These are phyloP conservation scores for Helobdella robusta DNA, from an alignment of 2,888 invertebrate species.

Conservation along the genomic window DNA sequence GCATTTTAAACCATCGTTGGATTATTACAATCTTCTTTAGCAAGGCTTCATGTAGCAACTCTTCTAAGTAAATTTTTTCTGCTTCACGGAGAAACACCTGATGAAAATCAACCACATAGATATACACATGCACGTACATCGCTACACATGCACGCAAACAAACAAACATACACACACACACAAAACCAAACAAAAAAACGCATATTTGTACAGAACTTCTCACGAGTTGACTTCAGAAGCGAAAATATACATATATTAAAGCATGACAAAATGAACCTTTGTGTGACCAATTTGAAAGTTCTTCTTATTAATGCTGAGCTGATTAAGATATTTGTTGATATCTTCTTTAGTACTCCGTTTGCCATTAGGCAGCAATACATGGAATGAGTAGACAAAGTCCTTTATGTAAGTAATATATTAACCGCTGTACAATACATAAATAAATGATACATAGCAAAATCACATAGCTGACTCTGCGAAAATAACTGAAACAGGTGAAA, in stretches of 20 bases:
- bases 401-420: no score
- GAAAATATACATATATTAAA: no score
- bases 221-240: no score
- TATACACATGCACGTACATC: no score
- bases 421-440: conserved; percentile 25
- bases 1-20: conserved; percentile 79
- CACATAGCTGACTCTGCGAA: no score
- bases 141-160: no score
- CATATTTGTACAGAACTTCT: no score
- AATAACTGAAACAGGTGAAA: no score
- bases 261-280: conserved; percentile 62
- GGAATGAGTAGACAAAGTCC: conserved; percentile 83
- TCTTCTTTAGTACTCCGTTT: conserved; percentile 72
- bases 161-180: no score
- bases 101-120: no score
- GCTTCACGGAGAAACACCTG: conserved; percentile 78
- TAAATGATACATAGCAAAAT: no score
- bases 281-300: conserved; percentile 80
- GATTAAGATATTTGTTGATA: conserved; percentile 71
- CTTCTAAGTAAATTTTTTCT: conserved; percentile 82
- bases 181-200: no score
- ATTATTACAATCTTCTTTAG: conserved; percentile 82
- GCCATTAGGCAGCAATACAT: conserved; percentile 79
- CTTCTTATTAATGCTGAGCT: conserved; percentile 72
- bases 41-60: conserved; percentile 81